Conservation (phyloP, 2,888 invertebrate species). For the Temnothorax ravouxi region DNA sequence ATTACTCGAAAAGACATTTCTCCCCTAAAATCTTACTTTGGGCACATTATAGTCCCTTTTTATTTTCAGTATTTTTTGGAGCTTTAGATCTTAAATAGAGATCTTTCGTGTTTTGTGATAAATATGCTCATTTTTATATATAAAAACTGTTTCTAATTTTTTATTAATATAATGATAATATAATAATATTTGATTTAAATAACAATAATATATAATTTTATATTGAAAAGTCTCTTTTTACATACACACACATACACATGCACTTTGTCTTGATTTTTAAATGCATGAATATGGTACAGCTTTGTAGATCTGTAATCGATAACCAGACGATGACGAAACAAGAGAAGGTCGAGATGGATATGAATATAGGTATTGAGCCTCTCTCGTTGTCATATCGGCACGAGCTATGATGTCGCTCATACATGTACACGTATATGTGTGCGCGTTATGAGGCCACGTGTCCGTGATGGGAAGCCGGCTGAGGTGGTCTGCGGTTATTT, state of each 20-base stretch:
- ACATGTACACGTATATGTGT: constrained; percentile 6
- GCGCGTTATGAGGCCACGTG: constrained; percentile 77
- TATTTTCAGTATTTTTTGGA: background rate
- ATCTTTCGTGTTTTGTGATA: background rate
- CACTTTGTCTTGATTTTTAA: background rate
- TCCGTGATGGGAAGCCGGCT: constrained; percentile 82
- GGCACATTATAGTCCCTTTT: background rate
- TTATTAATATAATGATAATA: background rate
- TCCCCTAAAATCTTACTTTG: background rate
- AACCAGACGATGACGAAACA: constrained; percentile 41
- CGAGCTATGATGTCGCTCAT: constrained; percentile 41
- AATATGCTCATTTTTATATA: background rate
- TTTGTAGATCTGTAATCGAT: constrained; percentile 32
- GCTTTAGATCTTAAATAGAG: background rate
- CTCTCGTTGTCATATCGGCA: constrained; percentile 60
- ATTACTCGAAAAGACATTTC: background rate
- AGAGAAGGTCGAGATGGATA: constrained; percentile 55
- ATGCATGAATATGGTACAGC: background rate
- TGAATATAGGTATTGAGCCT: constrained; percentile 61
- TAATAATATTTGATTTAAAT: background rate
- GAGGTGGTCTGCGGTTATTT: constrained; percentile 85
- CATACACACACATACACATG: background rate
- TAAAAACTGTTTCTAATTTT: background rate
- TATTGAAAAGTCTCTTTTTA: background rate
- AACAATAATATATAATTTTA: background rate